Evolutionary conservation across 1,140 invertebrate genomes (phyloP), one percentile per base, ranked within the genome.

Genomic region (Neomicropteryx cornuta): DNA sequence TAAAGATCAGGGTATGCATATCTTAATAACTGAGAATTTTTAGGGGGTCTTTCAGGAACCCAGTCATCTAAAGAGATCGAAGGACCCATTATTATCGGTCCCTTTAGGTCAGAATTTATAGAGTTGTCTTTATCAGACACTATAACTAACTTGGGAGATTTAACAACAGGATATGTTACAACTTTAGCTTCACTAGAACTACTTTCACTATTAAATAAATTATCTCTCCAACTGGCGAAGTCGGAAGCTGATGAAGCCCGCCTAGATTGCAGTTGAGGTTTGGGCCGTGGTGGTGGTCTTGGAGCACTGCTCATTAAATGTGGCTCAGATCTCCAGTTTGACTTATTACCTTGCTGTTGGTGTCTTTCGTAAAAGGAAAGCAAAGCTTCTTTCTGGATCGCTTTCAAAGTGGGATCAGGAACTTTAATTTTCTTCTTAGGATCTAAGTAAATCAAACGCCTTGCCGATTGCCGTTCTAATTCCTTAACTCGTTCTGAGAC

Each of bases 371-470:
- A 88, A 44, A 86, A 91, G 1, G 83, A 86, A 18, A 88, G 62
- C 2, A 92, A 60, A 0, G 87, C 87, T 51, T 89, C 85, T 57
- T 91, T 88, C 50, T 90, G 87, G 20, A 89, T 82, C 0, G 83
- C 84, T 58, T 90, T 91, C 1, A 91, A 53, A 0, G 86, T 83
- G 3, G 81, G 75, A 53, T 86, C 83, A 1, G 80, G 75, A 16
- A 85, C 72, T 43, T 73, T 70, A 45, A 79, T 77, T 33, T 76
- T 79, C 54, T 86, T 86, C n/a, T 79, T 78, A 0, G 81, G 80
- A 50, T 86, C 82, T 27, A 83, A 55, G 52, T 81, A 83, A 4
- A 78, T 75, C 50, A 80, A 83, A n/a, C n/a, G n/a, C 32, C 78
- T 72, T 50, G 70, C 68, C 36, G 70, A 70, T 46, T 75, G 68